These are phyloP conservation scores for Episyrphus balteatus DNA, from an alignment of 1,140 invertebrate genomes.

Conservation along the genomic window DNA sequence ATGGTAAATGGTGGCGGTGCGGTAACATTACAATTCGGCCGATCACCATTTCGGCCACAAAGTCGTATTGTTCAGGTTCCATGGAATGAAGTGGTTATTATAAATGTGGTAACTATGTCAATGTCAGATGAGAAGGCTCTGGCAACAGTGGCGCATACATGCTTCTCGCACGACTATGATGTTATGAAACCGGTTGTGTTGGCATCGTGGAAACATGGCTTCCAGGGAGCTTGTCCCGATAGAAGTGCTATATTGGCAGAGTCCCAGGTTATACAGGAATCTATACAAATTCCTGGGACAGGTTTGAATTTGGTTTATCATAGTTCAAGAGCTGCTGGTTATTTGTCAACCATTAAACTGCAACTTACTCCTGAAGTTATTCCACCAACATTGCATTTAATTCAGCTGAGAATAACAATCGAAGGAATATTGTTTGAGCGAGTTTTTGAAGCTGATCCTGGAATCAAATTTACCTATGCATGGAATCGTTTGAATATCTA, in stretches of 20 bases:
- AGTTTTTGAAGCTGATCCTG: constrained; percentile 87
- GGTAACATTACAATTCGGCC: constrained; percentile 85
- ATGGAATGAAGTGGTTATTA: constrained; percentile 93
- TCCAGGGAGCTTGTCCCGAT: constrained; percentile 88
- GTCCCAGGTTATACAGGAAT: constrained; percentile 92
- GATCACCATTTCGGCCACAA: constrained; percentile 81
- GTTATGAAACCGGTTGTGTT: constrained; percentile 86
- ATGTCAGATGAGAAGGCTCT: constrained; percentile 63
- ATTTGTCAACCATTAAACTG: constrained; percentile 87
- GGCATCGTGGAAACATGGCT: constrained; percentile 93
- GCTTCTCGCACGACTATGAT: constrained; percentile 85
- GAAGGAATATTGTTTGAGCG: constrained; percentile 90
- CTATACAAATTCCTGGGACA: constrained; percentile 82
- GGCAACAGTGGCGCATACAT: constrained; percentile 56
- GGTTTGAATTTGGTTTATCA: constrained; percentile 90
- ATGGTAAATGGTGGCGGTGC: constrained; percentile 95
- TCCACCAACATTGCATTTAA: constrained; percentile 66
- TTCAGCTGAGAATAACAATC: constrained; percentile 84
- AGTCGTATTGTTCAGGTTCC: constrained; percentile 88
- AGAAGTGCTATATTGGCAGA: constrained; percentile 86
- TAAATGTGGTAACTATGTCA: constrained; percentile 77
- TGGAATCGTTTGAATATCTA: constrained; percentile 97
- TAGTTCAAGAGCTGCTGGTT: constrained; percentile 82
- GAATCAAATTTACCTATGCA: constrained; percentile 91
- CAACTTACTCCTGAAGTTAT: constrained; percentile 81